phyloP scores from a whole-genome alignment of 1,140 invertebrate species.

The Calephelis virginiensis region DNA sequence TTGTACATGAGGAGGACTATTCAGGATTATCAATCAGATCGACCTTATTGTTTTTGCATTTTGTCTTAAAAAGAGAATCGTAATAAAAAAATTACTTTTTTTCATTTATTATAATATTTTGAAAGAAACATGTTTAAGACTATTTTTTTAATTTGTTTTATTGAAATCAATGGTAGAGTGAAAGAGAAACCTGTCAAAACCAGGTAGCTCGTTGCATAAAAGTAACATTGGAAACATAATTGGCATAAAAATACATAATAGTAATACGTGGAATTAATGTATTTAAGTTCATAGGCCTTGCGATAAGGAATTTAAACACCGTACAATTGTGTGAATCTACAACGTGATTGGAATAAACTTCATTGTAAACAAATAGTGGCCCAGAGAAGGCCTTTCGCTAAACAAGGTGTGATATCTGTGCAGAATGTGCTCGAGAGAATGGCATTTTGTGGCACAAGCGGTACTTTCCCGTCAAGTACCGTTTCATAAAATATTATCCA shows the following conservation, averaged over 20 bases:
- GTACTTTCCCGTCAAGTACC: slow-evolving; percentile 65
- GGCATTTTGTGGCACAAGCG: slow-evolving; percentile 31
- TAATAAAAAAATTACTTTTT: too few relatives aligned
- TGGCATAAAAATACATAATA: slow-evolving; percentile 1
- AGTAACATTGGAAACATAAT: too few relatives aligned
- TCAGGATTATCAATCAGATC: too few relatives aligned
- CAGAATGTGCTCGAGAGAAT: slow-evolving; percentile 22
- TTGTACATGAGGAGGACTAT: too few relatives aligned
- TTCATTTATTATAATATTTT: too few relatives aligned
- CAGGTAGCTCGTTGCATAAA: too few relatives aligned
- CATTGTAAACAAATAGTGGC: slow-evolving; percentile 58
- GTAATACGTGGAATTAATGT: slow-evolving; percentile 20
- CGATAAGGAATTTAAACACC: slow-evolving; percentile 57
- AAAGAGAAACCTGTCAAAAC: too few relatives aligned
- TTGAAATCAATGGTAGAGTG: too few relatives aligned
- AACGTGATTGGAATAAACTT: slow-evolving; percentile 68
- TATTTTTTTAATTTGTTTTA: too few relatives aligned
- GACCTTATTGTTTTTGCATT: too few relatives aligned
- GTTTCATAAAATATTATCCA: slow-evolving; percentile 48
- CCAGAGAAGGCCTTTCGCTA: slow-evolving; percentile 13
- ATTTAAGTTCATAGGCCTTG: slow-evolving; percentile 53
- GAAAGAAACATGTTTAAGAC: too few relatives aligned
- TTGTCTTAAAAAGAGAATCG: too few relatives aligned
- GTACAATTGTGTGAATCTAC: slow-evolving; percentile 68
- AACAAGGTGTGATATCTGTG: slow-evolving; percentile 8